Percentiles rank a stretch among this genome's conserved stretches.
phyloP scores from a whole-genome alignment of 2,113 vertebrate species.

The Sapajus apella region DNA sequence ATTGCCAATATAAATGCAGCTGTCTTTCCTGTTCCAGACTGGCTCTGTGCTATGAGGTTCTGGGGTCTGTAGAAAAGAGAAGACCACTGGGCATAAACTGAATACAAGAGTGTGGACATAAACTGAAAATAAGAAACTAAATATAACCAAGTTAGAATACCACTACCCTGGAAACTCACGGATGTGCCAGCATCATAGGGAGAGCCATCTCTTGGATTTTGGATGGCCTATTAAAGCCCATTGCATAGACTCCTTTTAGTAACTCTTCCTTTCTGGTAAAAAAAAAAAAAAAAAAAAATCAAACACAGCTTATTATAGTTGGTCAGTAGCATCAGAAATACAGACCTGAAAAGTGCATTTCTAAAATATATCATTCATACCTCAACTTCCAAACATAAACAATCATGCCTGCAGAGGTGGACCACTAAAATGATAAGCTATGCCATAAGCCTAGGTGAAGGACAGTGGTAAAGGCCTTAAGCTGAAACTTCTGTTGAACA shows the following conservation, averaged over 20 bases:
- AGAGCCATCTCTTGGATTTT: slow-evolving; percentile 87
- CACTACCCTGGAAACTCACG: slow-evolving; percentile 82
- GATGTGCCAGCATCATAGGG: slow-evolving; percentile 86
- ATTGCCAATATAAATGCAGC: slow-evolving; percentile 89
- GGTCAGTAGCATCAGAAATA: slow-evolving; percentile 20
- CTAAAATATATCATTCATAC: neutral
- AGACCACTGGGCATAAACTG: slow-evolving; percentile 16
- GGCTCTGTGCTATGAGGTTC: slow-evolving; percentile 89
- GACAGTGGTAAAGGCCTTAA: neutral
- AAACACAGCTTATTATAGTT: neutral
- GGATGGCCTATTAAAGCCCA: slow-evolving; percentile 88
- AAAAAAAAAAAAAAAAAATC: neutral
- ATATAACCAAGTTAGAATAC: neutral
- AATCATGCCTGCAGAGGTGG: neutral
- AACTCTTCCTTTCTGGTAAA: slow-evolving; percentile 83
- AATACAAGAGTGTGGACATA: neutral
- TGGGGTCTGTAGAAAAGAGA: slow-evolving; percentile 83
- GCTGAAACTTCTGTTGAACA: neutral
- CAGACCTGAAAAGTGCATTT: neutral
- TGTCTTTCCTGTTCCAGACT: slow-evolving; percentile 90
- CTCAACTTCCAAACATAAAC: neutral
- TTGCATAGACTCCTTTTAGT: slow-evolving; percentile 82
- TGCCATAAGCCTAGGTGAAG: neutral
- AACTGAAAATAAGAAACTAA: neutral
- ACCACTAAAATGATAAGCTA: neutral